A percentile compares a stretch with the other conserved stretches of the same genome.
phyloP scores from a whole-genome alignment of 2,113 vertebrate species.

The Meles meles region DNA sequence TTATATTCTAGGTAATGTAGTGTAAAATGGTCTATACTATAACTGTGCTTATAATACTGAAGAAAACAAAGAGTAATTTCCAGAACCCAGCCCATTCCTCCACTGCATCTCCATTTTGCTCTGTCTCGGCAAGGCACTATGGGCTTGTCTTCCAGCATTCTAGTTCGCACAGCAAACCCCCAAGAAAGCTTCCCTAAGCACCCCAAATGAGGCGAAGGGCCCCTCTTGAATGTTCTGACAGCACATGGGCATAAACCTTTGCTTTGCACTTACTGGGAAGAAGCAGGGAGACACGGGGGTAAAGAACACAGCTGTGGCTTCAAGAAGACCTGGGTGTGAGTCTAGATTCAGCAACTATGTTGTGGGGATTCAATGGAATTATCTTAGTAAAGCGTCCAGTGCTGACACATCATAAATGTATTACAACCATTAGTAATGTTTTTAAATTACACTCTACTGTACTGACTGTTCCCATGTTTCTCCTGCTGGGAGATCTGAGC shows the following conservation, averaged over 20 bases:
- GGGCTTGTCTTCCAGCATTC: not conserved
- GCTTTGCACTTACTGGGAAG: not conserved
- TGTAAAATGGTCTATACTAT: slow-evolving; percentile 40
- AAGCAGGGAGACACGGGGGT: not conserved
- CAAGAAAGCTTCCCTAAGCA: not conserved
- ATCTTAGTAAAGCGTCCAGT: not conserved
- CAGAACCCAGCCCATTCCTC: not conserved
- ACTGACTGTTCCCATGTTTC: not conserved
- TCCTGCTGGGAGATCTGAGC: not conserved
- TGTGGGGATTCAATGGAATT: not conserved
- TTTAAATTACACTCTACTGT: not conserved
- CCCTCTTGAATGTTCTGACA: not conserved
- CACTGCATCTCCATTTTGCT: not conserved
- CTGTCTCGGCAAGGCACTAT: not conserved
- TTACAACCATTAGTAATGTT: not conserved
- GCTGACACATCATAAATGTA: not conserved
- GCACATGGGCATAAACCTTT: not conserved
- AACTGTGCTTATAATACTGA: not conserved
- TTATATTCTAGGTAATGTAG: slow-evolving; percentile 44
- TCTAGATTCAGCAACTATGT: not conserved
- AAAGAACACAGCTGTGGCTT: not conserved
- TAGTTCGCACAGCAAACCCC: not conserved
- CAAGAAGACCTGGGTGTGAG: not conserved
- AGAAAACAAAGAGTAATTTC: slow-evolving; percentile 23
- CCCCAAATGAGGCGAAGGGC: not conserved